Evolutionary conservation across 1,140 invertebrate genomes (phyloP), one percentile per base, ranked within the genome.

Genomic region (Ceratosolen fusciceps): DNA sequence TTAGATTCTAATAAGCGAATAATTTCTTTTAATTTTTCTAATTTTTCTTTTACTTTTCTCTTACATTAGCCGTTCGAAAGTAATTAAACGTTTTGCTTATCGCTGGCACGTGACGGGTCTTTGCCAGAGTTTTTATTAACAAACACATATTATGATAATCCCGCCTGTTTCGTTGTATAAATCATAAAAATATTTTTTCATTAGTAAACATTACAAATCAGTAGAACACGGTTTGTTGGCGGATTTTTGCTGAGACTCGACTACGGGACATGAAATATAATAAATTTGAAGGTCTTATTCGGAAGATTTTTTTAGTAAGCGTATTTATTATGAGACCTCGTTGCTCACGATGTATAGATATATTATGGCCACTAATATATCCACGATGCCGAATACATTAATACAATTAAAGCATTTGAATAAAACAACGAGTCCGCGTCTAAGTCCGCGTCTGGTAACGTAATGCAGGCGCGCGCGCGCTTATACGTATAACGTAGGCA

Each of bases 211-310:
- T 7, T 56, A 56, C 12, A 24, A 26, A 56, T 26, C n/a, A 56
- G 5, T 12, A 56, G n/a, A 4, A 24, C 7, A 56, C 24, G 3
- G 21, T n/a, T n/a, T n/a, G n/a, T n/a, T 24, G 5, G 26, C 1
- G 5, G 3, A 56, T 56, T 56, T 26, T 37, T 21, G 19, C 31
- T 65, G 16, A 65, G 31, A 37, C 8, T n/a, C 14, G 19, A 34
- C 14, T 34, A 1, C 21, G 12, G 4, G 8, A 65, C 16, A 2
- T 12, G 31, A 37, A 65, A n/a, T 37, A 65, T 37, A 65, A n/a
- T 37, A 65, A n/a, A 65, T 65, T 65, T 65, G 16, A 65, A 37
- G 8, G 19, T 65, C 31, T 65, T 37, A 65, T 21, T 37, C 58
- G 14, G 7, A 24, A 65, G 19, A 65, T 65, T 65, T n/a, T n/a